A percentile compares a stretch with the other conserved stretches of the same genome.
Evolutionary conservation across 2,113 vertebrate species (phyloP).

Genomic region (Cichladusa arquata): DNA sequence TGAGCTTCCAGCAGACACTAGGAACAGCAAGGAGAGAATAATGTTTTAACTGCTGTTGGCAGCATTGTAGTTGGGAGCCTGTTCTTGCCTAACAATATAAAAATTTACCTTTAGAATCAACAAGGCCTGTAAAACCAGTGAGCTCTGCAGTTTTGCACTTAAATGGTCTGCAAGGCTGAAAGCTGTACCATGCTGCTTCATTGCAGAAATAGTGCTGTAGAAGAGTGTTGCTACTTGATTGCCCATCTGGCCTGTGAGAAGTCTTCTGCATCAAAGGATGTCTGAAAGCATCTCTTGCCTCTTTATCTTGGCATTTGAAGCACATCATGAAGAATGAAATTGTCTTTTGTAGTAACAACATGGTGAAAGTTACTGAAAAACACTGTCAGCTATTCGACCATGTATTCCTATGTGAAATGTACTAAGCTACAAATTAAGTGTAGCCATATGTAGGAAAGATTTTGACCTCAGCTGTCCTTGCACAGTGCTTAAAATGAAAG

Average conservation of each 20-base stretch:
- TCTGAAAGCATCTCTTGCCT: background rate
- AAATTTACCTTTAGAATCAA: background rate
- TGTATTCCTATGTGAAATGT: background rate
- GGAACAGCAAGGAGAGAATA: background rate
- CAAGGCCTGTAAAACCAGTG: background rate
- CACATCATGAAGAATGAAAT: background rate
- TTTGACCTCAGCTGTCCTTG: background rate
- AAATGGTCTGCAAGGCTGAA: background rate
- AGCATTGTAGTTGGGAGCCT: background rate
- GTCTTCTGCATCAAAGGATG: background rate
- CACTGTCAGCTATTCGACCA: fast-evolving
- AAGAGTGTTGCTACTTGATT: background rate
- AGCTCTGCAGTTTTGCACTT: background rate
- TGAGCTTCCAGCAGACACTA: background rate
- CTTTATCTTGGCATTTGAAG: background rate
- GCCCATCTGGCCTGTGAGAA: background rate
- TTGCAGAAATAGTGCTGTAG: background rate
- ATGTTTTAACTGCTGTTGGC: background rate
- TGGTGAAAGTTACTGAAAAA: background rate
- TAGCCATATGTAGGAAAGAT: background rate
- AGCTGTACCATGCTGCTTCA: background rate
- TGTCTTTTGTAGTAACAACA: background rate
- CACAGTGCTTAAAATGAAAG: background rate
- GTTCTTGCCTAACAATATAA: background rate
- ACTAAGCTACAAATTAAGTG: background rate